These are phyloP conservation scores for Melanerpes formicivorus DNA, from an alignment of 2,113 vertebrate species.

Conservation along the genomic window DNA sequence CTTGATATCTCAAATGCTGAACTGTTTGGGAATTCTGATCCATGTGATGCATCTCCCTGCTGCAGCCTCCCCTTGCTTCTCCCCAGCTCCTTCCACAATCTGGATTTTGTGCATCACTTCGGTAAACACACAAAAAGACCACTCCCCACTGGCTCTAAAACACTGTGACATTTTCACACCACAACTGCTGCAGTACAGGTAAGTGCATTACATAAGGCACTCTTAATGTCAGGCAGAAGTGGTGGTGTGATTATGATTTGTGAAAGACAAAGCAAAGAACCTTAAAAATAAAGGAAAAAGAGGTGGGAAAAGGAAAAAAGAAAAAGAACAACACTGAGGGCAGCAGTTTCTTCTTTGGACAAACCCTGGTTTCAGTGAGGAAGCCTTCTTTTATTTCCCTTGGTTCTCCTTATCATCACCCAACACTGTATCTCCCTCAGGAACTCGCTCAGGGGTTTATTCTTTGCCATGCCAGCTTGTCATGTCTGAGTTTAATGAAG, in stretches of 20 bases:
- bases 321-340: background rate
- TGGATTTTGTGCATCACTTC: background rate
- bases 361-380: background rate
- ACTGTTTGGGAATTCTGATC: background rate
- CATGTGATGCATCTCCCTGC: background rate
- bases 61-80: background rate
- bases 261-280: background rate
- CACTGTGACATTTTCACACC: background rate
- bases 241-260: background rate
- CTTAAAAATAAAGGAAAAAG: background rate
- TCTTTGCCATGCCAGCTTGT: slow-evolving; percentile 72
- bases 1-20: background rate
- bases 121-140: background rate
- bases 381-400: background rate
- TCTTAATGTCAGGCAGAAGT: background rate
- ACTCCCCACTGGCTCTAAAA: background rate
- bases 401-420: background rate
- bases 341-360: background rate
- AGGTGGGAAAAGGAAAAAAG: background rate
- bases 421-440: background rate
- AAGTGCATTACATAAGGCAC: background rate
- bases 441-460: slow-evolving; percentile 45
- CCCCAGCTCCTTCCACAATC: background rate
- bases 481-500: slow-evolving; percentile 78
- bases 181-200: background rate